Base-by-base conservation (phyloP, 2,113 vertebrate genomes). In the Cinclus mexicanus region DNA sequence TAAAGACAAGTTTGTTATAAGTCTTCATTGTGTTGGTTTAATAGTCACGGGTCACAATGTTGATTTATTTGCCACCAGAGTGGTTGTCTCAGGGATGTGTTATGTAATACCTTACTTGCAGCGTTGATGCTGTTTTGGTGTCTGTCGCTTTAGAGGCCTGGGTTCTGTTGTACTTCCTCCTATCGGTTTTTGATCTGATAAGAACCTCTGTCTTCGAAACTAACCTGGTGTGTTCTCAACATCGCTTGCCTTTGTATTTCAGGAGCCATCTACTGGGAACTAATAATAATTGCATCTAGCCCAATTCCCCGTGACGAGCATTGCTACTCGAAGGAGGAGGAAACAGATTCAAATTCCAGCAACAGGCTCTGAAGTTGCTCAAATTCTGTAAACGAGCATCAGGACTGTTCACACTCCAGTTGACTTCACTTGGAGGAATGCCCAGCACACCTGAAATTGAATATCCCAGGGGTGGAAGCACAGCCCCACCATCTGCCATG, bases 221-320 rank as follows among this genome's bases (percentile, higher is more conserved):
- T 1, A 16, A 2, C 42, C 22, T 11, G 10, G 18, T 1, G 53
- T 8, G 55, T 3, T 14, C 49, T 19, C 22, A 8, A 63, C 71
- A 14, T 20, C 33, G 14, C 25, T 6, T 21, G n/a, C 19, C 31
- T 50, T 35, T 26, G 26, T 37, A 24, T 63, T 70, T 29, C 4
- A 12, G 56, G 42, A 77, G 80, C 80, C 88, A 70, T 56, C 87
- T 76, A 4, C 64, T 20, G 79, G 79, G 63, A 76, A 2, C 12
- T 55, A 1, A 26, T 3, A 42, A 83, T 17, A 44, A 16, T 11
- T 33, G 11, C 80, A 42, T 22, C 42, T 6, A 22, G 42, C 26
- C 22, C 29, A 49, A 47, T 11, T 26, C 39, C 28, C 61, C 53
- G 0, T 10, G 39, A 22, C 69, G 18, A 21, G 28, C 46, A 5